Evolutionary conservation across 2,888 invertebrate species (phyloP).

Genomic region (Andrena camellia): DNA sequence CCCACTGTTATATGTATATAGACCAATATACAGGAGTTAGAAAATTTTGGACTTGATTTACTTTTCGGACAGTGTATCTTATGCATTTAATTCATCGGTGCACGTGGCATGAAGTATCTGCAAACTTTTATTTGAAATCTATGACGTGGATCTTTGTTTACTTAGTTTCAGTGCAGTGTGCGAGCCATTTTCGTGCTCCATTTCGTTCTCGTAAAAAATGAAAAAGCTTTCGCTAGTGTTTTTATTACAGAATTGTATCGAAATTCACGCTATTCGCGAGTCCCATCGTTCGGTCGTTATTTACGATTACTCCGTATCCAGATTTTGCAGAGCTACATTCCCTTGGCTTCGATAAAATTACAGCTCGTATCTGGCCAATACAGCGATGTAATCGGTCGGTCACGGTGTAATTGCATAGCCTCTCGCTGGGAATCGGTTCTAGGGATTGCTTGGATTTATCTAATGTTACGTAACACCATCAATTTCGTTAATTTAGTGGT

Average conservation of each 20-base stretch:
- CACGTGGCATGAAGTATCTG: too few relatives aligned
- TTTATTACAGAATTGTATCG: neutral
- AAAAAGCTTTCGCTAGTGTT: neutral
- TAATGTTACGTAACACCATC: conserved; percentile 40
- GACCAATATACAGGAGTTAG: too few relatives aligned
- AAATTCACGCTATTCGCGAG: neutral
- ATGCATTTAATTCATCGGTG: too few relatives aligned
- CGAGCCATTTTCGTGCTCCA: too few relatives aligned
- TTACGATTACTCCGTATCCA: neutral
- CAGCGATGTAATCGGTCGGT: conserved; percentile 7
- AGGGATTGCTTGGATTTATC: conserved; percentile 42
- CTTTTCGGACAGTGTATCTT: too few relatives aligned
- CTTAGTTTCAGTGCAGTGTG: too few relatives aligned
- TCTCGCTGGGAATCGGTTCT: conserved; percentile 20
- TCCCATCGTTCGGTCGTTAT: neutral
- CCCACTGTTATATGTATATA: too few relatives aligned
- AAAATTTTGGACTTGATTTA: too few relatives aligned
- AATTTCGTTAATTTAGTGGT: conserved; percentile 49
- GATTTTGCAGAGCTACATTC: neutral
- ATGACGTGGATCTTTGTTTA: too few relatives aligned
- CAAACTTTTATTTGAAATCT: too few relatives aligned
- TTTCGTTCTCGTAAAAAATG: too few relatives aligned
- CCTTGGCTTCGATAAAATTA: conserved; percentile 8
- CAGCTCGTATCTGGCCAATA: neutral
- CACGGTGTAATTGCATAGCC: conserved; percentile 23